Evolutionary conservation across 1,140 invertebrate genomes (phyloP), one percentile per base, ranked within the genome.

Genomic region (Drosophila rufa): DNA sequence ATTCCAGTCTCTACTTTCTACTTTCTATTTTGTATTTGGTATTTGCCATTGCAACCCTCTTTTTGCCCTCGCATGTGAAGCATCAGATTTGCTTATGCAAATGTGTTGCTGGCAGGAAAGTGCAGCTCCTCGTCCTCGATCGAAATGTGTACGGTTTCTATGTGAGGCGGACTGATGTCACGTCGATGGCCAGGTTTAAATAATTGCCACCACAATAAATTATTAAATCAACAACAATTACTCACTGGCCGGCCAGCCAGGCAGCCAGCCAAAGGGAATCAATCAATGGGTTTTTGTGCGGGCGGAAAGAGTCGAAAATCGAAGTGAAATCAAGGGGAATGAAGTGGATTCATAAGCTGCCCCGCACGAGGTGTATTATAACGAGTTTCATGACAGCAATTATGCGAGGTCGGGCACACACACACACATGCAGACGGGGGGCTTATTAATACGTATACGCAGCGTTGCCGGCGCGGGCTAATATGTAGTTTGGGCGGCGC

Each of bases 171-270:
- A 12, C 53, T 82, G 85, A 85, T 90, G 85, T 82, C 85, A 89
- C 33, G 45, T 46, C 51, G 59, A 47, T 67, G 57, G 62, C 33
- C 70, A 55, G 77, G 74, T 87, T 87, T 87, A 84, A 87, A 89
- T 87, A 87, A 89, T 87, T 78, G 69, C 77, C 65, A 68, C 77
- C 66, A 47, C 69, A 75, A 84, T 87, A 81, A 87, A 87, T 87
- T 89, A 89, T 89, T 87, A 89, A 87, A 89, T 89, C 85, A 87
- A 89, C 84, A 84, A 79, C 85, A 89, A 87, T 87, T 84, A 89
- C 74, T 81, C 84, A 84, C 80, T 66, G 59, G 66, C 38, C 68
- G 55, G 69, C 33, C 68, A 80, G 33, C 33, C 33, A 33, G 33
- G 9, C 33, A 33, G 33, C 8, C 68, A 59, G 57, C 56, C 69